Percentiles rank a stretch among this genome's conserved stretches.
Conservation (phyloP, 2,797 vertebrate species). For the Craterocephalus amniculus region DNA sequence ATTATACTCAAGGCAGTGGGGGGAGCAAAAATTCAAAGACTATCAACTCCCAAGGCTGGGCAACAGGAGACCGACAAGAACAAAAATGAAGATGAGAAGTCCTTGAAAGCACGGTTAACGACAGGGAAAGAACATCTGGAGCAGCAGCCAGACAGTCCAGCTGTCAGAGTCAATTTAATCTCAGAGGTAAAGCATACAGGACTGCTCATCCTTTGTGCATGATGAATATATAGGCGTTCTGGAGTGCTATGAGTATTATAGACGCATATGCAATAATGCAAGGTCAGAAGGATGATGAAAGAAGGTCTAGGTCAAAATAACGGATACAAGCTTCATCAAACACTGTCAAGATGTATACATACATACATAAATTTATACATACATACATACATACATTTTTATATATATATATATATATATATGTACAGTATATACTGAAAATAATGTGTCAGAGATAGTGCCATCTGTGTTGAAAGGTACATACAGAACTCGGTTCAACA, state of each 20-base stretch:
- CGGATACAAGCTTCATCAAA: no score
- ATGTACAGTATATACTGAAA: no score
- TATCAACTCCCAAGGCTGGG: conserved; percentile 17
- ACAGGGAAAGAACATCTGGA: conserved; percentile 66
- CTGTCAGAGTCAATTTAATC: conserved; percentile 68
- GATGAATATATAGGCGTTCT: conserved; percentile 36
- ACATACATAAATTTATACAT: no score
- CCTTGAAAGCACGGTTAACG: conserved; percentile 60
- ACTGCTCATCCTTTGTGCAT: conserved; percentile 35
- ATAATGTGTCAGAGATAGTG: no score
- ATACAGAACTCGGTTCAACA: no score
- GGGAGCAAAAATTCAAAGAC: conserved; percentile 16
- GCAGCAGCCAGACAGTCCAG: conserved; percentile 53
- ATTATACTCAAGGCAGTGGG: conserved; percentile 5
- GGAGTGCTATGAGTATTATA: conserved; percentile 8
- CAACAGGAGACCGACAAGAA: conserved; percentile 23
- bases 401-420: no score
- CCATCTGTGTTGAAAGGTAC: no score
- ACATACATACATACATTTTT: no score
- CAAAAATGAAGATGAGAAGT: conserved; percentile 15
- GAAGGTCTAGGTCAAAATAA: neutral
- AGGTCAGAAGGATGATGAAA: conserved; percentile 18
- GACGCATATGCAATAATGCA: conserved; percentile 10
- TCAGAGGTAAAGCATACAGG: conserved; percentile 45
- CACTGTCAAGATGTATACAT: no score